Conservation (phyloP, 2,113 vertebrate genomes). For the Alouatta palliata region DNA sequence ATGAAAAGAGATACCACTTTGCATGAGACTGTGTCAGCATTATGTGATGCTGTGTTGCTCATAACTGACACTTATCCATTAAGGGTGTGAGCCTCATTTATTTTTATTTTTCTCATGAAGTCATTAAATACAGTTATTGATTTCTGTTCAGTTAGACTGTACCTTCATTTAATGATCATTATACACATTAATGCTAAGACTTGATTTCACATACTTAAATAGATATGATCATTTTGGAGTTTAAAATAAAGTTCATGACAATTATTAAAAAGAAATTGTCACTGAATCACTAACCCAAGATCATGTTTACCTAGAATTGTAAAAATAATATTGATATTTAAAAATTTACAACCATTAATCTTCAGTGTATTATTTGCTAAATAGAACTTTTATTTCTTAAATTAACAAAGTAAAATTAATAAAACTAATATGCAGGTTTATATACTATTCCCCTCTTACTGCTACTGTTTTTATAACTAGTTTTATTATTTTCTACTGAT, state of each 20-base stretch:
- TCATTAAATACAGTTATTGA: conserved; percentile 88
- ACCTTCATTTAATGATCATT: conserved; percentile 65
- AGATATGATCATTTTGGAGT: conserved; percentile 58
- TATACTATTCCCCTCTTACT: background rate
- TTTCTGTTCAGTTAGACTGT: conserved; percentile 86
- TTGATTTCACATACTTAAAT: conserved; percentile 73
- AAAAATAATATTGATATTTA: conserved; percentile 51
- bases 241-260: conserved; percentile 58
- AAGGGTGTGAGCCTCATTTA: conserved; percentile 88
- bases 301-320: conserved; percentile 25
- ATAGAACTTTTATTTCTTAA: background rate
- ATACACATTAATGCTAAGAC: conserved; percentile 72
- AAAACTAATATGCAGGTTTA: background rate
- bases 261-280: conserved; percentile 59
- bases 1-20: conserved; percentile 82
- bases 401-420: conserved; percentile 31
- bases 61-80: conserved; percentile 86
- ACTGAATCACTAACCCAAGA: conserved; percentile 50
- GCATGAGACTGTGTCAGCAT: conserved; percentile 83
- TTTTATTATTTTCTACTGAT: background rate
- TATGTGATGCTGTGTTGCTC: conserved; percentile 83
- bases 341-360: conserved; percentile 44
- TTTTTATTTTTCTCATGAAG: conserved; percentile 88
- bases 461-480: background rate
- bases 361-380: conserved; percentile 13